Evolutionary conservation across 2,888 invertebrate species (phyloP), one percentile per base, ranked within the genome.

Genomic region (Drosophila suboccidentalis): DNA sequence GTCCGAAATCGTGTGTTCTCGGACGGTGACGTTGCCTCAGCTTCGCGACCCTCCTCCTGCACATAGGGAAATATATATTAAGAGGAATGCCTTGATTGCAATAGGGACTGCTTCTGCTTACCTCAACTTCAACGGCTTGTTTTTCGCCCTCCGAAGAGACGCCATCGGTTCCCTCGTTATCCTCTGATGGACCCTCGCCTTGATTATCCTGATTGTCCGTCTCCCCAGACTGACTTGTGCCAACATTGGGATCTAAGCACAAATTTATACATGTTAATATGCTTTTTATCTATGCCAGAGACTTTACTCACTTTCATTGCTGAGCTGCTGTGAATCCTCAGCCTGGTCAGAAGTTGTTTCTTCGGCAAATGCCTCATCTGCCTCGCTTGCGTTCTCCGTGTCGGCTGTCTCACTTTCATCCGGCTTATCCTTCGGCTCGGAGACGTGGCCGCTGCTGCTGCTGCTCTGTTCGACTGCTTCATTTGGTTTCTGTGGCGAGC

Each of bases 21-120:
- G 19, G 94, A 94, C 3, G 94, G 95, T 1, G 94, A 93, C n/a
- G 92, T 95, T 2, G 97, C 97, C 92, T 97, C 97, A 2, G 97
- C 97, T 93, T 97, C 97, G 55, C 97, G 95, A 3, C 96, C 96
- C 90, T 97, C 97, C 91, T 96, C 96, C 92, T 93, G 92, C 90
- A 61, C 58, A 41, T 29, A 19, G 22, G 15, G 9, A 17, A 51
- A 19, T 11, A 19, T 11, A 4, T 9, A 9, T 8, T 1, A 10
- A 15, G 0, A 19, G 4, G 5, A n/a, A 10, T 50, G 4, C 9
- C n/a, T 11, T 22, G 1, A 4, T 11, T 32, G 0, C 1, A 13
- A 13, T 22, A 50, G 15, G 34, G 22, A 10, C 8, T 8, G 13
- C 1, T 8, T 4, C 1, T 38, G 34, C 1, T 67, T 82, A 92